A percentile compares a stretch with the other conserved stretches of the same genome.
Conservation (phyloP, 2,113 vertebrate species). For the Dipodomys stephensi region DNA sequence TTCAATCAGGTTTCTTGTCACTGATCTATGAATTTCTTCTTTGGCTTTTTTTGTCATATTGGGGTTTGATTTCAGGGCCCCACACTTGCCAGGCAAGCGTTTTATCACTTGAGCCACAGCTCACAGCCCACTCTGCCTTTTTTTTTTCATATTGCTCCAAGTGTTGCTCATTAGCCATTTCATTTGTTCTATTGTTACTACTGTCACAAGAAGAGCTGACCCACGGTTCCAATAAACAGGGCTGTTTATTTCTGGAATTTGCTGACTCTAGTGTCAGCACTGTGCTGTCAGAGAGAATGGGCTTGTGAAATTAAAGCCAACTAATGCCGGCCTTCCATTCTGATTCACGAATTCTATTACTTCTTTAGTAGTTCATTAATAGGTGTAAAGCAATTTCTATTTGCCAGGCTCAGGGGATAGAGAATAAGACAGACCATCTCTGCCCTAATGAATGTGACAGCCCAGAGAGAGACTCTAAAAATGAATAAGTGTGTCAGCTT, state of each 20-base stretch:
- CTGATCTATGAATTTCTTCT: not conserved
- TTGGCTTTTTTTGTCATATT: not conserved
- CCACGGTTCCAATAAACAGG: slow-evolving; percentile 5
- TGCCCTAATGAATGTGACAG: not conserved
- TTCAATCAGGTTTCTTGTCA: not conserved
- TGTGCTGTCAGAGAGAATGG: not conserved
- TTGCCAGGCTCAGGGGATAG: not conserved
- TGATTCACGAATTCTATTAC: not conserved
- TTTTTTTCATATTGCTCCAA: slow-evolving; percentile 28
- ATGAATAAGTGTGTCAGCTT: not conserved
- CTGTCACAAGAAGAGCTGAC: slow-evolving; percentile 21
- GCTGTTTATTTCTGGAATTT: slow-evolving; percentile 55
- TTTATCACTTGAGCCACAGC: too few species aligned
- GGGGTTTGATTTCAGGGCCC: too few species aligned
- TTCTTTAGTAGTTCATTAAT: slow-evolving; percentile 35
- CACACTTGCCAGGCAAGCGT: too few species aligned
- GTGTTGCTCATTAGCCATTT: not conserved
- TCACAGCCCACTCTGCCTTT: not conserved
- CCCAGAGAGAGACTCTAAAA: not conserved
- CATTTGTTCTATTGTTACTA: slow-evolving; percentile 33
- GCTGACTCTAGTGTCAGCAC: slow-evolving; percentile 13
- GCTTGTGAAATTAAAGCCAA: slow-evolving; percentile 28
- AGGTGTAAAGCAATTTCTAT: not conserved
- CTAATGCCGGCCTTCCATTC: slow-evolving; percentile 1
- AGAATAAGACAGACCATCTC: slow-evolving; percentile 4